Base-by-base conservation (phyloP, 2,888 invertebrate species). In the Cephalotes varians region DNA sequence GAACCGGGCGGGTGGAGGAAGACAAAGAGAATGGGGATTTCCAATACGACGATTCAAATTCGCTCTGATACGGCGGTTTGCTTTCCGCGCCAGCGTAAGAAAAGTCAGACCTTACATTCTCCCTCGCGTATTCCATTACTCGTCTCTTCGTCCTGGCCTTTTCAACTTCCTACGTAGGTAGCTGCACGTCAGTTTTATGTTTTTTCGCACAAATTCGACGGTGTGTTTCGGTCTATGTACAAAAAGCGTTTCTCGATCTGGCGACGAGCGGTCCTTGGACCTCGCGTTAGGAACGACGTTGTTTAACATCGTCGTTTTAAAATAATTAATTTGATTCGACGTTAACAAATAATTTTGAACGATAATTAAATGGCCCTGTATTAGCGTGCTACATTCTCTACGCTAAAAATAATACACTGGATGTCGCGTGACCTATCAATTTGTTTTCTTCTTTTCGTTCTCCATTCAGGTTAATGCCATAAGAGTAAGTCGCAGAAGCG, bases 11-110 rank as follows among this genome's bases (percentile, higher is more conserved):
- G 62, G 44, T 60, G 60, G 31, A 56, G 79, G 25, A 82, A 86
- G 87, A 86, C 85, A 85, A 79, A 86, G 79, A 85, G 79, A 85
- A 82, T 77, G 37, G 73, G n/a, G 28, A 54, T 40, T 64, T 65
- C 21, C 87, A 56, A 87, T 88, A 85, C 76, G 83, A 85, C 87
- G 81, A 87, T 85, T 85, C 76, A 74, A 64, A 77, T 77, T 79
- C 56, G 44, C 56, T 79, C 31, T 54, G 77, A 56, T 56, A 83
- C 83, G 65, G 21, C 25, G 37, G 67, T 74, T 74, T 67, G 37
- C 73, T 71, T 65, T 40, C 44, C 73, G 49, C 69, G 31, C 40
- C 69, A 54, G 51, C 77, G 74, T 69, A 51, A 49, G 51, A 81
- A 82, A 81, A 73, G 69, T 80, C 81, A 72, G n/a, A 47, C 56